Conservation (phyloP, 2,113 vertebrate genomes). For the Castor canadensis region DNA sequence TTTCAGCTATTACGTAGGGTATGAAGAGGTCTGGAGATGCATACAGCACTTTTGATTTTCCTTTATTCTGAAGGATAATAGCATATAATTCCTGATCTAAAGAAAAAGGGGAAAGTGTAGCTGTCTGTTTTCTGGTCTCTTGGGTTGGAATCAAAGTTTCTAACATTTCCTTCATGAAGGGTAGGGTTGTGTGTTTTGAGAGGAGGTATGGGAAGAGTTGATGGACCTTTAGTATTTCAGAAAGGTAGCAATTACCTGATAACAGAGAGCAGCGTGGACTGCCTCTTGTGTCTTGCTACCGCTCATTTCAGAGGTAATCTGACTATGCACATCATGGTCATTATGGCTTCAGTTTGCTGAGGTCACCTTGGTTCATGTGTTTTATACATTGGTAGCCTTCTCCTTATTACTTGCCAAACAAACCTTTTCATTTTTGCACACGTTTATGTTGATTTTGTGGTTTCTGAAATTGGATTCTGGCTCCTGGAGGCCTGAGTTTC, state of each 20-base stretch:
- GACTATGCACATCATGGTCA: constrained; percentile 74
- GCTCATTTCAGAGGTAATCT: constrained; percentile 70
- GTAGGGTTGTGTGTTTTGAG: constrained; percentile 38
- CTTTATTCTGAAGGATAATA: background rate
- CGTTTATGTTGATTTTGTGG: constrained; percentile 94
- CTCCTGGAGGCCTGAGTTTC: constrained; percentile 93
- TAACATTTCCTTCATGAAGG: constrained; percentile 12
- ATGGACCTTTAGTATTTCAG: constrained; percentile 43
- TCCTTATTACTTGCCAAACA: constrained; percentile 91
- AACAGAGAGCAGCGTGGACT: background rate
- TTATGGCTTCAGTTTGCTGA: constrained; percentile 80
- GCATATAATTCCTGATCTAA: background rate
- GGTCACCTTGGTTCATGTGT: constrained; percentile 90
- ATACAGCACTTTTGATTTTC: background rate
- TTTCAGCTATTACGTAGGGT: accelerated
- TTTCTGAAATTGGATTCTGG: constrained; percentile 96
- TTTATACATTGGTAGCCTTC: constrained; percentile 91
- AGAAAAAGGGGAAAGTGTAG: background rate
- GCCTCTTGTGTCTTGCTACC: constrained; percentile 52
- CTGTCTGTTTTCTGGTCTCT: background rate
- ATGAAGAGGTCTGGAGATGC: background rate
- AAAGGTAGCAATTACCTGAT: constrained; percentile 72
- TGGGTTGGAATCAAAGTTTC: constrained; percentile 14
- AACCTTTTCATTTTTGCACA: constrained; percentile 92
- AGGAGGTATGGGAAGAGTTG: background rate